Base-by-base conservation (phyloP, 2,888 invertebrate genomes). In the Drosophila kanekoi region DNA sequence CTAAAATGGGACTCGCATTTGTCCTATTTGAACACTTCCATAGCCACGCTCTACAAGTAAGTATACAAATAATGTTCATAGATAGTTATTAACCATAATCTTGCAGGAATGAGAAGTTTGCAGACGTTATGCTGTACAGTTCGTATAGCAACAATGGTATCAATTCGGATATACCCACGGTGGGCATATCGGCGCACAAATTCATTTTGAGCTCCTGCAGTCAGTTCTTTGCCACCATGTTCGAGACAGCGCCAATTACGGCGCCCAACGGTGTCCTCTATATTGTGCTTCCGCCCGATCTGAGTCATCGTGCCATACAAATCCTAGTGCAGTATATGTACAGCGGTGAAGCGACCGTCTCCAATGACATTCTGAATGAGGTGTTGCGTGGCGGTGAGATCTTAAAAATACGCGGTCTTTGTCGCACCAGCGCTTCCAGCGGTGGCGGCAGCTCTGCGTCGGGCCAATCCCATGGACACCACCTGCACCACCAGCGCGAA, bases 1-100 rank as follows among this genome's bases (percentile, higher is more conserved):
- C 93, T 97, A 57, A 97, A 97, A 93, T 97, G 97, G 97, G 96
- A 97, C 92, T 96, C 96, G 78, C 97, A 96, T 93, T 95, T 95
- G 87, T 94, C 95, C 33, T 96, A 97, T 93, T 93, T 97, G 85
- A 96, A 97, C 92, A 95, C 96, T 54, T 96, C 96, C 71, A 96
- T 97, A 52, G 96, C 97, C 65, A 95, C 96, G 16, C 92, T 96
- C 87, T 94, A 91, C 78, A 92, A 92, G 92, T 92, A 77, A 86
- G 89, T 82, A 53, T 11, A 44, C 9, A 18, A 14, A 3, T 3
- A 38, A 10, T 10, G 13, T 14, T n/a, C 0, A 1, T 4, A 13
- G 8, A 2, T 4, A 13, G 20, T 16, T 14, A 14, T 10, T 16
- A 63, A 53, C 0, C 40, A 8, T 11, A 13, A 11, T 9, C 4